Percentiles rank a stretch among this genome's conserved stretches.
These are phyloP conservation scores for Cryptotermes secundus DNA, from an alignment of 1,140 invertebrate genomes.

Conservation along the genomic window DNA sequence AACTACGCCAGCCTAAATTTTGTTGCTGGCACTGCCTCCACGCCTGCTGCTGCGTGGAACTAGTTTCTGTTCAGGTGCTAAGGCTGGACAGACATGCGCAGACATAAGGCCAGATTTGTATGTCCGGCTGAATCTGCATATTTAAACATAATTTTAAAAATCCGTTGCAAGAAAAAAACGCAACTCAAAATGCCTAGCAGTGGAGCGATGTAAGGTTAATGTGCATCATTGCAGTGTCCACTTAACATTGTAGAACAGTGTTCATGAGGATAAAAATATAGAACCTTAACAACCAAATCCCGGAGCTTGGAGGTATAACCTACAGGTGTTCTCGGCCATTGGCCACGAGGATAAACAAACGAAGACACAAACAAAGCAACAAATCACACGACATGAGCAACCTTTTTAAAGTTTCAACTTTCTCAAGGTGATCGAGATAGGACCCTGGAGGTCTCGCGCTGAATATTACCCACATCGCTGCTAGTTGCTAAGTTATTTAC, in stretches of 20 bases:
- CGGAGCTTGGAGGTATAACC: background rate
- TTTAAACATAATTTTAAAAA: background rate
- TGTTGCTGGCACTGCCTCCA: no score
- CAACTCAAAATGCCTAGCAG: background rate
- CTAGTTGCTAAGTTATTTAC: background rate
- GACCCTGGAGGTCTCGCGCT: background rate
- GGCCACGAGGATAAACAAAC: background rate
- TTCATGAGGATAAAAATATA: background rate
- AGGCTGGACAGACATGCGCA: no score
- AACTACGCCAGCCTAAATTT: no score
- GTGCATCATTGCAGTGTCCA: background rate
- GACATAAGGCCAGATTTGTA: no score
- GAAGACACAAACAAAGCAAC: conserved; percentile 6
- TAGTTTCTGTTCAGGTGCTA: no score
- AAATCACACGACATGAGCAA: background rate
- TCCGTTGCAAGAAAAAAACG: background rate
- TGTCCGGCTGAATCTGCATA: no score
- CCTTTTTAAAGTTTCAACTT: conserved; percentile 14
- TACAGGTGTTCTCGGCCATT: conserved; percentile 7
- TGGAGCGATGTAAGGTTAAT: background rate
- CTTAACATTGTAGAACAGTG: background rate
- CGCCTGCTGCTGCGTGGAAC: no score
- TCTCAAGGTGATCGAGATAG: background rate
- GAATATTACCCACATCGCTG: background rate
- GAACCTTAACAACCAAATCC: background rate